Conservation (phyloP, 2,888 invertebrate species). For the Stenodema calcarata region DNA sequence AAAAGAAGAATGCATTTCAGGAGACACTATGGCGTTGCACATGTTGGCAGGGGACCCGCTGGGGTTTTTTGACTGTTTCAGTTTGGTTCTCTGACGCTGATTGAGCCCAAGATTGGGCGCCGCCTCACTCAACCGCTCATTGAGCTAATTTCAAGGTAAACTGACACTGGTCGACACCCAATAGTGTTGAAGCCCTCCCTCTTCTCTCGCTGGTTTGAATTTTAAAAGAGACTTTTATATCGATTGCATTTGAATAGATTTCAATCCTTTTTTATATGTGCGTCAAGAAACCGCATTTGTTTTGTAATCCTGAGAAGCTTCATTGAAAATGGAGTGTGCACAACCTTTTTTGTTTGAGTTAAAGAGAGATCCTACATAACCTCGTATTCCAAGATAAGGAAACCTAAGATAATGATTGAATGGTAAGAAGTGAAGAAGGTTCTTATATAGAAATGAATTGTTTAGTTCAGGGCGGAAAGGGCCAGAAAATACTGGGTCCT, state of each 20-base stretch:
- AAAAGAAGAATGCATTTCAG: background rate
- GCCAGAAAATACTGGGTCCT: too few species aligned
- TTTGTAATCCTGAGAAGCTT: background rate
- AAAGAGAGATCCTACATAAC: too few species aligned
- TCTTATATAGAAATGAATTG: too few species aligned
- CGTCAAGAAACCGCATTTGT: background rate
- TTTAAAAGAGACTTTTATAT: background rate
- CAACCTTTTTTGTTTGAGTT: background rate
- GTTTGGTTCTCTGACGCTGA: slow-evolving; percentile 87
- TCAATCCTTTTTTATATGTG: background rate
- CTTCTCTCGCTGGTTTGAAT: slow-evolving; percentile 25
- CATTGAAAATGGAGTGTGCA: slow-evolving; percentile 22
- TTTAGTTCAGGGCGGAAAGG: too few species aligned
- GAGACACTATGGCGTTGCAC: slow-evolving; percentile 21
- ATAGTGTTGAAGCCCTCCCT: slow-evolving; percentile 11
- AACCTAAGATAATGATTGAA: too few species aligned
- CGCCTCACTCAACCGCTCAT: slow-evolving; percentile 88
- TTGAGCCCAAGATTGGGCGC: slow-evolving; percentile 85
- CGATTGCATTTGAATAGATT: slow-evolving; percentile 12
- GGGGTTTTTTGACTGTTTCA: slow-evolving; percentile 61
- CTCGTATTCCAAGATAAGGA: too few species aligned
- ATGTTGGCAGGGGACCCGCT: slow-evolving; percentile 23
- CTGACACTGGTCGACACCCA: background rate
- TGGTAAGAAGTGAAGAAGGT: too few species aligned
- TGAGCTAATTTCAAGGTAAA: slow-evolving; percentile 89